Percentiles rank a stretch among this genome's conserved stretches.
phyloP scores from a whole-genome alignment of 1,140 invertebrate genomes.

The Scaptomyza graminum region DNA sequence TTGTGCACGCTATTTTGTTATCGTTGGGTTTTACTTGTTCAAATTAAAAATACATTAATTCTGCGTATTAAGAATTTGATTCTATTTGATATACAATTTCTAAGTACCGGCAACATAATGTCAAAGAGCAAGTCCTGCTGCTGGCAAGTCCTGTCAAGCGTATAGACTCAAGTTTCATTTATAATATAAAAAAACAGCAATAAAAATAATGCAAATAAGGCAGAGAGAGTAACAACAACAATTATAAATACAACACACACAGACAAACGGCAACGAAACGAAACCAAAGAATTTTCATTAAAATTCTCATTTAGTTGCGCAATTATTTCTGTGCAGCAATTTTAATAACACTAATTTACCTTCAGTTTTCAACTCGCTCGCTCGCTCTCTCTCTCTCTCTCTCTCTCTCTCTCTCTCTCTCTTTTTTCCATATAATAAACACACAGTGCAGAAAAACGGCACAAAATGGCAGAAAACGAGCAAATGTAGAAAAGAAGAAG shows the following conservation, averaged over 20 bases:
- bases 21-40: not conserved
- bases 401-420: too few relatives aligned
- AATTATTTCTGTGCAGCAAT: slow-evolving; percentile 78
- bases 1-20: not conserved
- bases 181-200: slow-evolving; percentile 24
- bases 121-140: not conserved
- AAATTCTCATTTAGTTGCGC: slow-evolving; percentile 78
- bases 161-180: slow-evolving; percentile 6
- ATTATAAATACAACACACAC: not conserved
- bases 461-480: slow-evolving; percentile 24
- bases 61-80: not conserved
- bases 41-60: not conserved
- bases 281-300: slow-evolving; percentile 78
- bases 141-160: slow-evolving; percentile 3
- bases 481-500: slow-evolving; percentile 10
- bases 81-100: slow-evolving; percentile 3
- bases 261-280: slow-evolving; percentile 15
- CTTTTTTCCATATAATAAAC: slow-evolving; percentile 23
- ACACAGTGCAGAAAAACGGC: slow-evolving; percentile 38
- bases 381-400: too few relatives aligned
- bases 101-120: not conserved
- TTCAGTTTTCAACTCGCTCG: slow-evolving; percentile 64
- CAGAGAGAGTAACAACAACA: slow-evolving; percentile 6
- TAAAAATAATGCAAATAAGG: slow-evolving; percentile 30
- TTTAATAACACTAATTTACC: slow-evolving; percentile 82